These are phyloP conservation scores for Drosophila birchii DNA, from an alignment of 2,888 invertebrate genomes.

Conservation along the genomic window DNA sequence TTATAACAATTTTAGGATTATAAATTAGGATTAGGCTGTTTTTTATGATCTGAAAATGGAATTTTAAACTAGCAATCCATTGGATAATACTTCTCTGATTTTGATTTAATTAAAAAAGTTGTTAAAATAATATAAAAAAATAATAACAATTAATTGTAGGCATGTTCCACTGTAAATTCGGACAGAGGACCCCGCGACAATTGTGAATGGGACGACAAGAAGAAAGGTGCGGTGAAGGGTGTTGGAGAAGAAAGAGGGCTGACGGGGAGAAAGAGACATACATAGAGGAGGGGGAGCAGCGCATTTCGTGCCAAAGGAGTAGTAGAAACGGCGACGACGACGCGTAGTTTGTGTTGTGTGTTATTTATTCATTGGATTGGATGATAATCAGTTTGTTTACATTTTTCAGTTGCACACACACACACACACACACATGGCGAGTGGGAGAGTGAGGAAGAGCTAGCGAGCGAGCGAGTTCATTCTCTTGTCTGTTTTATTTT, in stretches of 20 bases:
- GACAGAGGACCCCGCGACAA: conserved; percentile 18
- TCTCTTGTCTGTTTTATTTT: conserved; percentile 65
- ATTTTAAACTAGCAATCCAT: too few relatives aligned
- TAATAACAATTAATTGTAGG: neutral
- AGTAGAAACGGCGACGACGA: conserved; percentile 51
- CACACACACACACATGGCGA: conserved; percentile 5
- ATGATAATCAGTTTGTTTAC: conserved; percentile 84
- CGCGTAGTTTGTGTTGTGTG: conserved; percentile 54
- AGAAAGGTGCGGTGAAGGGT: conserved; percentile 7
- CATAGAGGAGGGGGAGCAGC: conserved; percentile 7
- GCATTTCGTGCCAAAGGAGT: conserved; percentile 59
- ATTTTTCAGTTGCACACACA: conserved; percentile 80
- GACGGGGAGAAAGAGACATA: neutral
- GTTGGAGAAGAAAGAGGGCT: conserved; percentile 7
- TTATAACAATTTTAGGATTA: neutral
- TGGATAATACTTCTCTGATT: too few relatives aligned
- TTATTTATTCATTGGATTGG: conserved; percentile 83
- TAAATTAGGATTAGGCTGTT: neutral
- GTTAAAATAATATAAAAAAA: too few relatives aligned
- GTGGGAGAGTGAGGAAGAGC: conserved; percentile 12
- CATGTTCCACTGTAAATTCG: conserved; percentile 9
- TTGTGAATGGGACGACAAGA: conserved; percentile 19
- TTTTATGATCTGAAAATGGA: too few relatives aligned
- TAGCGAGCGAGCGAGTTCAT: conserved; percentile 40
- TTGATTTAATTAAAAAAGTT: too few relatives aligned